Evolutionary conservation across 2,888 invertebrate genomes (phyloP).

Genomic region (Crocallis elinguaria): DNA sequence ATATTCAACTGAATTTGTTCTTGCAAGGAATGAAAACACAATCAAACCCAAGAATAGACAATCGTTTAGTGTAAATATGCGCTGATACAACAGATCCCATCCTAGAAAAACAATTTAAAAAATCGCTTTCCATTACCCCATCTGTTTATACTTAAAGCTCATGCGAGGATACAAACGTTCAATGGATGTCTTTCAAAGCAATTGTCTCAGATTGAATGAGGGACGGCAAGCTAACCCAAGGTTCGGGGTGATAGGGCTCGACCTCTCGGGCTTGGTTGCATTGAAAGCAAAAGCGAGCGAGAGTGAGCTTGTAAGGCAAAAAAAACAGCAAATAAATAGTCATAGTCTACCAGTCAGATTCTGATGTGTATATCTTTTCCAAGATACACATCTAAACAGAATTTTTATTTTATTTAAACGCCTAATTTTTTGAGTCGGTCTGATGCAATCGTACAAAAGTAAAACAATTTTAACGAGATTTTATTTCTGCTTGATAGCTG

Average conservation of each 20-base stretch:
- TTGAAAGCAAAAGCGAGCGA: not conserved
- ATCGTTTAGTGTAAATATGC: slow-evolving; percentile 27
- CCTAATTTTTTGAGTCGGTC: too few species aligned
- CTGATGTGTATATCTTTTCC: too few species aligned
- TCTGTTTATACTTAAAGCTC: slow-evolving; percentile 53
- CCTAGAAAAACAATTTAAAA: slow-evolving; percentile 45
- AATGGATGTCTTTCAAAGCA: slow-evolving; percentile 51
- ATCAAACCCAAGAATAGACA: slow-evolving; percentile 25
- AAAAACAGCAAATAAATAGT: too few species aligned
- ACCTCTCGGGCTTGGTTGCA: slow-evolving; percentile 11
- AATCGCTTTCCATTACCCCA: slow-evolving; percentile 52
- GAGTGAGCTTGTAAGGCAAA: not conserved
- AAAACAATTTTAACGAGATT: too few species aligned
- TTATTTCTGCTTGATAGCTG: too few species aligned
- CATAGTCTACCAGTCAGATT: too few species aligned
- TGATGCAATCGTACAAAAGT: too few species aligned
- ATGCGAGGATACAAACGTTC: slow-evolving; percentile 51
- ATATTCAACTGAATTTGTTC: too few species aligned
- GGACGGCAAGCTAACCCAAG: slow-evolving; percentile 37
- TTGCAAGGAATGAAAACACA: slow-evolving; percentile 5
- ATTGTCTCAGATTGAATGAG: slow-evolving; percentile 48
- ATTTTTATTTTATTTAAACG: too few species aligned
- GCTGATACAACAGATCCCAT: slow-evolving; percentile 33
- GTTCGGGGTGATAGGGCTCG: slow-evolving; percentile 33
- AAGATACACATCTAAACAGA: too few species aligned